phyloP scores from a whole-genome alignment of 1,140 invertebrate species.

The Bombus pyrosoma region DNA sequence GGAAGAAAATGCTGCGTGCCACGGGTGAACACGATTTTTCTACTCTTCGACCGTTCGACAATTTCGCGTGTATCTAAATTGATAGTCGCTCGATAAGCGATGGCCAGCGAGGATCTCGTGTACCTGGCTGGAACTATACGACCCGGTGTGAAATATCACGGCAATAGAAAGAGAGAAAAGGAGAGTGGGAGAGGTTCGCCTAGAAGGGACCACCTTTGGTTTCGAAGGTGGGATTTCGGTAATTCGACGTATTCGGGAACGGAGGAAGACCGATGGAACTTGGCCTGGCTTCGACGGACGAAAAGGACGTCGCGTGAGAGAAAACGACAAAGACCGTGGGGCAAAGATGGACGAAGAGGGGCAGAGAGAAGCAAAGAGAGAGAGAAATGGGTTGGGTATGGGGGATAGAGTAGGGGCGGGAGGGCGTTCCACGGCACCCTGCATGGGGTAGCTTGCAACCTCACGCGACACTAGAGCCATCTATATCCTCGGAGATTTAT shows the following conservation, averaged over 20 bases:
- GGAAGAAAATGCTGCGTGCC: not conserved
- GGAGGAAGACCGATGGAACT: constrained; percentile 52
- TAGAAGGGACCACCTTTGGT: constrained; percentile 62
- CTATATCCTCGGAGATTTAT: constrained; percentile 82
- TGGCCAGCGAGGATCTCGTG: not conserved
- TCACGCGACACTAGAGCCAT: constrained; percentile 82
- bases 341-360: not conserved
- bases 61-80: not conserved
- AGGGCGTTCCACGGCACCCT: constrained; percentile 79
- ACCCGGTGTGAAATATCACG: constrained; percentile 24
- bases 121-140: not conserved
- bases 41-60: not conserved
- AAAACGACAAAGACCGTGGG: not conserved
- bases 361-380: constrained; percentile 18
- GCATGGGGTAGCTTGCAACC: constrained; percentile 81
- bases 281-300: not conserved
- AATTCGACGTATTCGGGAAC: constrained; percentile 73
- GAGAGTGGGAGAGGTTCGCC: not conserved
- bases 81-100: not conserved
- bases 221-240: constrained; percentile 77
- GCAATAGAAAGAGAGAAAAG: not conserved
- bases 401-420: constrained; percentile 70
- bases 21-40: not conserved
- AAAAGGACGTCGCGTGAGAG: not conserved
- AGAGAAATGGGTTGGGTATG: constrained; percentile 57